These are phyloP conservation scores for Callaeas wilsoni DNA, from an alignment of 2,113 vertebrate species.

Conservation along the genomic window DNA sequence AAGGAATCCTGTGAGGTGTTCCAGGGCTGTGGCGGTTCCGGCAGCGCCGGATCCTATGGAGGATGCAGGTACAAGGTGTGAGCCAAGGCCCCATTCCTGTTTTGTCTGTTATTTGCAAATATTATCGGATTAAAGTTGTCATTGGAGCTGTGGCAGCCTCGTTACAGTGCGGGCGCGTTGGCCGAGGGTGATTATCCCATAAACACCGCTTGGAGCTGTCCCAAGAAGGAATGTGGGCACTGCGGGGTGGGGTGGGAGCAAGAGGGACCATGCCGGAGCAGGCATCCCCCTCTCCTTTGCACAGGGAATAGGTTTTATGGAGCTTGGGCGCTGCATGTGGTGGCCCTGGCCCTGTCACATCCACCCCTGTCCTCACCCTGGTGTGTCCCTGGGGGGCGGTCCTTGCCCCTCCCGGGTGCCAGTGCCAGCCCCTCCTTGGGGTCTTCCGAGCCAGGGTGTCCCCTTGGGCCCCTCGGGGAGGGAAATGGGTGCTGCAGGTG, in stretches of 20 bases:
- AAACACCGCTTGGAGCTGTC: background rate
- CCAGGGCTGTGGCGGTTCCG: background rate
- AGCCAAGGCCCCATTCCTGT: background rate
- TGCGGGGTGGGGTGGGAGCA: rapidly evolving
- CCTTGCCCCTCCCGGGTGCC: background rate
- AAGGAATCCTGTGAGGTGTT: background rate
- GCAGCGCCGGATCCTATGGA: background rate
- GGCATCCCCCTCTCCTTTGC: background rate
- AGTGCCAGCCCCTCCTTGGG: background rate
- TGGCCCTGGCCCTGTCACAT: background rate
- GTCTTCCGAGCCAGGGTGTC: background rate
- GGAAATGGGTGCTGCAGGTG: background rate
- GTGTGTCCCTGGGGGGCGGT: background rate
- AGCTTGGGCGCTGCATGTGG: background rate
- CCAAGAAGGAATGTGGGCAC: background rate
- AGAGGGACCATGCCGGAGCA: background rate
- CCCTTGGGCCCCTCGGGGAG: background rate
- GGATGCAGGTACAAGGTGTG: background rate
- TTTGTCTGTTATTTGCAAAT: background rate
- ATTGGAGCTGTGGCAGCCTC: background rate
- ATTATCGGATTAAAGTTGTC: background rate
- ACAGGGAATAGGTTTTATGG: rapidly evolving
- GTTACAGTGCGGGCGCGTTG: background rate
- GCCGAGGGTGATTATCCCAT: background rate
- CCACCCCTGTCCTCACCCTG: background rate